Evolutionary conservation across 1,140 invertebrate species (phyloP), one percentile per base, ranked within the genome.

Genomic region (Melitaea cinxia): DNA sequence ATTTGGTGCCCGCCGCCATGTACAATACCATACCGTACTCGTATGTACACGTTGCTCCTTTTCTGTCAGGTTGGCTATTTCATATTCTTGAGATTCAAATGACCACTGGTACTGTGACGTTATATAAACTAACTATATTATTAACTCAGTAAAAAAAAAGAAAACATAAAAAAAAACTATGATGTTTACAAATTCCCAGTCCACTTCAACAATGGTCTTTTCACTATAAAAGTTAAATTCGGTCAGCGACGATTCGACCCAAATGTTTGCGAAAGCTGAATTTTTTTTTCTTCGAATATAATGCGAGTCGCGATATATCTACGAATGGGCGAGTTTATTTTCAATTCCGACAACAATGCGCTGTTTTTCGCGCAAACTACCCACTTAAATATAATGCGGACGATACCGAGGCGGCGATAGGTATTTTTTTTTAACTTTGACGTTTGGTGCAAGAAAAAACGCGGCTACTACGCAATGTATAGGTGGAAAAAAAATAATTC

Each of bases 321-420:
- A 52, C 55, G 52, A 52, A 61, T 57, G 72, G 68, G 62, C 63
- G 71, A 82, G 77, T 83, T 82, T 85, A 85, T 85, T 85, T 88
- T 85, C 85, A 88, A 88, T 88, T 86, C 74, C 77, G 72, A 82
- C 83, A 88, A 88, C 83, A 88, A 88, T 86, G 80, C 80, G 77
- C 64, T 80, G 83, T 84, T 88, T 88, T 88, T 85, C 81, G 82
- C 81, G 71, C 75, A 86, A 88, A 86, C 82, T 86, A 86, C 85
- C 82, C 80, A 86, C 85, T 88, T 86, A 83, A 88, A 88, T 85
- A 86, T 88, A 86, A 88, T 85, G 80, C 81, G 78, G 73, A 76
- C 69, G 80, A 85, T 88, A 86, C 78, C 68, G 74, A 68, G 75
- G 72, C 57, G 50, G 63, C 67, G 72, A 79, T 82, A 75, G 71